These are phyloP conservation scores for Cybosia mesomella DNA, from an alignment of 2,888 invertebrate genomes.

Conservation along the genomic window DNA sequence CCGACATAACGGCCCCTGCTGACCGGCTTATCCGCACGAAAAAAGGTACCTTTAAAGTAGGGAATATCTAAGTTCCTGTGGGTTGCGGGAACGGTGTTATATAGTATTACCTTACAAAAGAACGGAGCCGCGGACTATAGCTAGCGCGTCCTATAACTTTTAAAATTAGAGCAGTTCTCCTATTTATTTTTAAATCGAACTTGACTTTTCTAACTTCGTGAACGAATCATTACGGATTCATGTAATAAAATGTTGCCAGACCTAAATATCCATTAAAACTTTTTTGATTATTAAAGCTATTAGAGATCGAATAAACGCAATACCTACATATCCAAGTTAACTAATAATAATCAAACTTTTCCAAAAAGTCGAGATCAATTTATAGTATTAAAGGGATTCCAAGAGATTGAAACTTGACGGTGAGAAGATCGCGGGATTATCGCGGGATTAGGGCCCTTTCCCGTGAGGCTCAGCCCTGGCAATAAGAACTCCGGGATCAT, in stretches of 20 bases:
- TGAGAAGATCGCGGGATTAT: slow-evolving; percentile 67
- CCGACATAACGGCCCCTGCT: no score
- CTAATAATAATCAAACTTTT: slow-evolving; percentile 44
- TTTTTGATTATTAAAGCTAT: slow-evolving; percentile 6
- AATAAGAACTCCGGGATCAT: slow-evolving; percentile 77
- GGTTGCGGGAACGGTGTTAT: no score
- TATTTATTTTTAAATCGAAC: no score
- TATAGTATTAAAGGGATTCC: slow-evolving; percentile 73
- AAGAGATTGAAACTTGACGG: slow-evolving; percentile 73
- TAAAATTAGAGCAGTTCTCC: no score
- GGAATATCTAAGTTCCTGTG: no score
- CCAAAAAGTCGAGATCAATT: slow-evolving; percentile 69
- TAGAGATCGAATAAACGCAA: neutral
- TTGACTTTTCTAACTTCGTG: no score
- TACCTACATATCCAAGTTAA: slow-evolving; percentile 18
- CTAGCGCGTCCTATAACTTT: no score
- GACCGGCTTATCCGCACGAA: no score
- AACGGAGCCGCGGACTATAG: no score
- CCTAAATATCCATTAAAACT: neutral
- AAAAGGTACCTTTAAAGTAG: no score
- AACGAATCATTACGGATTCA: no score
- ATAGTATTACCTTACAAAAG: no score
- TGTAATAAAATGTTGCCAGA: neutral
- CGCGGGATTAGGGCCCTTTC: slow-evolving; percentile 62
- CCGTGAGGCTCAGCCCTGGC: slow-evolving; percentile 52